Conservation (phyloP, 2,888 invertebrate genomes). For the Aleiodes alternator region DNA sequence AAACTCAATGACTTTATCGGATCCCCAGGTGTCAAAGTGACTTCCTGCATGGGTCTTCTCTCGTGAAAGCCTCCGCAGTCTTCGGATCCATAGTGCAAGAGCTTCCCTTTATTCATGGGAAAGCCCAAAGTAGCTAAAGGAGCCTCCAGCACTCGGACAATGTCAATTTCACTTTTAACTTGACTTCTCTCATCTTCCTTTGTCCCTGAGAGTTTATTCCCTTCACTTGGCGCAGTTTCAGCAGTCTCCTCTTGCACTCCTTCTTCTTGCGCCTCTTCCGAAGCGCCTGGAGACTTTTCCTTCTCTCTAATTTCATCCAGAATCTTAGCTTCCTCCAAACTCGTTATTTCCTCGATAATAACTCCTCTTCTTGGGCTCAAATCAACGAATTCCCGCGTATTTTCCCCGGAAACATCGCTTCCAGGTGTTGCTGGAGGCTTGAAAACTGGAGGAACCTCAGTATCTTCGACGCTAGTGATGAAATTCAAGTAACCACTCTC, state of each 20-base stretch:
- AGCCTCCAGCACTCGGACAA: not conserved
- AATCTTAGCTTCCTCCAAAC: constrained; percentile 44
- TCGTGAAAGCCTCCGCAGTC: constrained; percentile 11
- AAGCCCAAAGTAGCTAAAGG: constrained; percentile 50
- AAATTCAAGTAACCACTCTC: constrained; percentile 65
- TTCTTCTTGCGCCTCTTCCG: not conserved
- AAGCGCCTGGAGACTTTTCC: not conserved
- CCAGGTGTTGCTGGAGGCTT: constrained; percentile 22
- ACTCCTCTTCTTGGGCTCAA: constrained; percentile 58
- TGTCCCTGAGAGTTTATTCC: constrained; percentile 5
- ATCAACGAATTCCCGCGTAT: constrained; percentile 60
- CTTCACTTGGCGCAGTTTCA: too few relatives aligned
- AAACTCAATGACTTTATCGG: constrained; percentile 50
- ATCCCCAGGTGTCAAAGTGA: constrained; percentile 51
- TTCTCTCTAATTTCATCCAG: constrained; percentile 22
- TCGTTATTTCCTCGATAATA: constrained; percentile 68
- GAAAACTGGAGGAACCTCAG: constrained; percentile 41
- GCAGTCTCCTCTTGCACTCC: not conserved
- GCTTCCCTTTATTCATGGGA: constrained; percentile 58
- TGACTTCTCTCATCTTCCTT: not conserved
- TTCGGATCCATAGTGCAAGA: constrained; percentile 56
- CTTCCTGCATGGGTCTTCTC: constrained; percentile 51
- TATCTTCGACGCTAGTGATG: constrained; percentile 67
- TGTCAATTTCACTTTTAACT: constrained; percentile 8
- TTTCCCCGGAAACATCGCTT: constrained; percentile 42